Evolutionary conservation across 2,888 invertebrate genomes (phyloP), one percentile per base, ranked within the genome.

Genomic region (Marronus borbonicus): DNA sequence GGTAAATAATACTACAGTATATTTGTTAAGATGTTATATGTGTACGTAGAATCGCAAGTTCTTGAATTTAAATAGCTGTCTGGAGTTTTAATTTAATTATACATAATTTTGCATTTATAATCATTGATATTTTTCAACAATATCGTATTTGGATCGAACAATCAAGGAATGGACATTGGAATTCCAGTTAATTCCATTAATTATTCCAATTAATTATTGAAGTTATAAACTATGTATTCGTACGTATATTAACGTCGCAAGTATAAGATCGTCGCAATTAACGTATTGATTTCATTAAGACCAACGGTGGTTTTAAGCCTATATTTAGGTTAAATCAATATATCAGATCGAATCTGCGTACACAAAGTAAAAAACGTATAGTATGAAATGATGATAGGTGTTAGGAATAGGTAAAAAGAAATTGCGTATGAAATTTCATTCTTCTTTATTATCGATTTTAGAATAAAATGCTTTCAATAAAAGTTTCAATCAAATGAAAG

Each of bases 81-180:
- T 55, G 17, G 55, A 5, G 20, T 55, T 55, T 55, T 55, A 55
- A 55, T 55, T 55, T 55, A 55, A 55, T 55, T 55, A 55, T 55
- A 55, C 55, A 55, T 55, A 55, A 55, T 55, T 55, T 55, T 55
- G 55, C 55, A 55, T 55, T 55, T 55, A 55, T 55, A 55, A 55
- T 55, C 55, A 4, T 17, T 12, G 55, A n/a, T 55, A 55, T 55
- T 55, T 55, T 55, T 20, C 55, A 12, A 2, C 55, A 7, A 55
- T n/a, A 55, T 55, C 4, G 55, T 7, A 0, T 44, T 39, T 10
- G 39, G 39, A 10, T 39, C 39, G 39, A 8, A 44, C 12, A 8
- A 8, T 8, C 8, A 44, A 44, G 12, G 12, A 44, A 44, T 44
- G n/a, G n/a, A n/a, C n/a, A n/a, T n/a, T n/a, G n/a, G n/a, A n/a